Conservation (phyloP, 2,888 invertebrate genomes). For the Euzetes globulus region DNA sequence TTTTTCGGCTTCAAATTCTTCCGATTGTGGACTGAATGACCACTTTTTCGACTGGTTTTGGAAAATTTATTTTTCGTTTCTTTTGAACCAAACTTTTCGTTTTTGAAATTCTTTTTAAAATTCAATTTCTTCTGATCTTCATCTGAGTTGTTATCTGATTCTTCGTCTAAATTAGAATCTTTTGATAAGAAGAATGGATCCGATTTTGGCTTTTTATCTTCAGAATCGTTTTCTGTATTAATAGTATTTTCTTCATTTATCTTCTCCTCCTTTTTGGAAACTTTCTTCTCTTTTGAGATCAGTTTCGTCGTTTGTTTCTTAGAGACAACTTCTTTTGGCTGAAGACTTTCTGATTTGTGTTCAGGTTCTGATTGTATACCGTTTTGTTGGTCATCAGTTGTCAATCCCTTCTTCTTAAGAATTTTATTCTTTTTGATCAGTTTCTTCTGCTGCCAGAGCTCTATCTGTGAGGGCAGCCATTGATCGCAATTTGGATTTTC, state of each 20-base stretch:
- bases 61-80: not conserved
- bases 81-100: not conserved
- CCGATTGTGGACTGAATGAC: not conserved
- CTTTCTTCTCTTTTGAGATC: not conserved
- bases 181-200: conserved; percentile 27
- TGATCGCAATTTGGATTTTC: conserved; percentile 34
- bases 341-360: not conserved
- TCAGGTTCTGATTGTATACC: not conserved
- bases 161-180: not conserved
- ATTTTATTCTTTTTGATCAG: not conserved
- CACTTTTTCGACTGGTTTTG: not conserved
- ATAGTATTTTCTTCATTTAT: not conserved
- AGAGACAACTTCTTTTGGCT: not conserved
- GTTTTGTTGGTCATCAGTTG: not conserved
- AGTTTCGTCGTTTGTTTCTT: too few species aligned
- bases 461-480: conserved; percentile 30
- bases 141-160: not conserved
- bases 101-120: not conserved
- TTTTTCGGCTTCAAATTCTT: not conserved
- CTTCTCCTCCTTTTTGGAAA: not conserved
- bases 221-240: not conserved
- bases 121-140: not conserved
- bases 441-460: conserved; percentile 34
- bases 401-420: not conserved
- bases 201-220: conserved; percentile 12